Evolutionary conservation across 2,888 invertebrate genomes (phyloP), one percentile per base, ranked within the genome.

Genomic region (Spisula solida): DNA sequence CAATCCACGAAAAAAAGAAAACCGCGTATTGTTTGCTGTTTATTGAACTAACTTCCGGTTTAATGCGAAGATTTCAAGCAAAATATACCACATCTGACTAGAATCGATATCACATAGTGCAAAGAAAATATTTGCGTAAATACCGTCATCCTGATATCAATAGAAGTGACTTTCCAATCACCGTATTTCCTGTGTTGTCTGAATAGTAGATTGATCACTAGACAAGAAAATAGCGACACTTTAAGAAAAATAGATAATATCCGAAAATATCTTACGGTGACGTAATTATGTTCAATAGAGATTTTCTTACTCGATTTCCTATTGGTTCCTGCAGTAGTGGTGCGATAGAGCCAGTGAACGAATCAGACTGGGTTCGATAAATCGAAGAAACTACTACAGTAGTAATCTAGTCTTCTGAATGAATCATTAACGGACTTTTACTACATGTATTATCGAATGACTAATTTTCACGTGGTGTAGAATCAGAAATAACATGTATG

Each of bases 141-240:
- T 25, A 12, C 25, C 8, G n/a, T 25, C 60, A 25, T 25, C 60
- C 25, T 66, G 12, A 10, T 10, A 25, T 6, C 10, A 25, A 66
- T 66, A 66, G 60, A 66, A 66, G 12, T 8, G 0, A 12, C 60
- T 25, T 66, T 66, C 16, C 51, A 12, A 66, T 25, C 60, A 66
- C 60, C 25, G 18, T n/a, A 10, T n/a, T 12, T n/a, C 60, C 12
- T 10, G n/a, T 56, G n/a, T 66, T n/a, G 60, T 25, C 60, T 66
- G 60, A n/a, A n/a, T 6, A 10, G 60, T 66, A 66, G 25, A 66
- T 66, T 66, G 60, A 25, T 66, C 60, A 66, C 60, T 8, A 6
- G 10, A 66, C 60, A 66, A 66, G 29, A 75, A 75, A 31, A 34
- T 75, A 75, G 75, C 34, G 75, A 75, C 75, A 75, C 75, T 75